Evolutionary conservation across 2,113 vertebrate genomes (phyloP), one percentile per base, ranked within the genome.

Genomic region (Cyanocitta stelleri): DNA sequence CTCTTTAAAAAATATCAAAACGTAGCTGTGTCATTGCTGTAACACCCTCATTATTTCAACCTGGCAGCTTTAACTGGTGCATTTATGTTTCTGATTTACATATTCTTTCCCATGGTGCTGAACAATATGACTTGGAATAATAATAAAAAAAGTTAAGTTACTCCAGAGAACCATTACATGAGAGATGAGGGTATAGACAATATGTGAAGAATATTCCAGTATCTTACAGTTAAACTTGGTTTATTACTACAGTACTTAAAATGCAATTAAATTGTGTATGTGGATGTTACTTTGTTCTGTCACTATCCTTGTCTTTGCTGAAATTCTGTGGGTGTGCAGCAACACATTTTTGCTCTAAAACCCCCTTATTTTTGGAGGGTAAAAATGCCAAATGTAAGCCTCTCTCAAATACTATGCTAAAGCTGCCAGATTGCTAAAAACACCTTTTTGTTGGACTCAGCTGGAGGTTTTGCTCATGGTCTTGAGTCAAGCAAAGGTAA

Each of bases 11-110:
- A 96, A 95, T 90, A 85, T 58, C 71, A 89, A 88, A 95, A 94
- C 33, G 68, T 93, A 93, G 89, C 93, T 87, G 87, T 96, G 85
- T 74, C 95, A 94, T 93, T 95, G 74, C 92, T 95, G 2, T 95
- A 97, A 95, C 51, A 84, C 43, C 71, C 95, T 97, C 96, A 95
- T 98, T 98, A 97, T 90, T 97, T 97, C 92, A 87, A 35, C 91
- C 94, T 94, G 96, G 93, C 92, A 95, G 83, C 6, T 95, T 92
- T 95, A 96, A 93, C 85, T 90, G 94, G 83, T 81, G 84, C 75
- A 63, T 96, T 97, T 97, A 95, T 90, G 85, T 52, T 95, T 90
- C 92, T 96, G 71, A 98, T 98, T 97, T 98, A 94, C 97, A 96
- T 98, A 95, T 94, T 43, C 44, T 91, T 95, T 90, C 95, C 91